These are phyloP conservation scores for Bhutanitis thaidina DNA, from an alignment of 2,888 invertebrate genomes.

Conservation along the genomic window DNA sequence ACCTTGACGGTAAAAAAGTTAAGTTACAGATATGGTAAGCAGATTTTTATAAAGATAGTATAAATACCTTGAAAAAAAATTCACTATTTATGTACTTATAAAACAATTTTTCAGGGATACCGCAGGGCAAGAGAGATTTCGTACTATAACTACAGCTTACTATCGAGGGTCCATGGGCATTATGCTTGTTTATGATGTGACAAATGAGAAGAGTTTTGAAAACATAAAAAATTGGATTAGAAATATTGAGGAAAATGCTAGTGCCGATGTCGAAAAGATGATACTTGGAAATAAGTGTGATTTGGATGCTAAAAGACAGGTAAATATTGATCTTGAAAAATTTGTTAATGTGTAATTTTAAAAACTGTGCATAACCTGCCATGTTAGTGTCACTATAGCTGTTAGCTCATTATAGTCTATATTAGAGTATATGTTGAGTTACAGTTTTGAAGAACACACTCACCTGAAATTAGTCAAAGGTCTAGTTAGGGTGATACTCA, in stretches of 20 bases:
- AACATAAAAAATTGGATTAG: slow-evolving; percentile 99
- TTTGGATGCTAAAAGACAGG: slow-evolving; percentile 95
- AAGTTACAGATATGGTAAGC: slow-evolving; percentile 99
- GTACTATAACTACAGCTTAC: slow-evolving; percentile 99
- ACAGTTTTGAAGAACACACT: too few species aligned
- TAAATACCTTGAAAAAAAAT: not conserved
- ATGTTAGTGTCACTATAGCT: not conserved
- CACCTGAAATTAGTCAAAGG: too few species aligned
- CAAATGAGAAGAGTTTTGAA: slow-evolving; percentile 99
- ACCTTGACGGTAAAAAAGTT: slow-evolving; percentile 98
- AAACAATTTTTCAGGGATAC: slow-evolving; percentile 88
- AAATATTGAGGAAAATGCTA: slow-evolving; percentile 99
- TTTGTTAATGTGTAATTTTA: not conserved
- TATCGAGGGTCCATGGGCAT: slow-evolving; percentile 99
- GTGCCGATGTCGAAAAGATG: slow-evolving; percentile 99
- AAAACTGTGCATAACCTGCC: not conserved
- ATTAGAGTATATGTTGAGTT: too few species aligned
- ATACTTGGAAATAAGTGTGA: slow-evolving; percentile 99
- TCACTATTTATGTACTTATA: slow-evolving; percentile 20
- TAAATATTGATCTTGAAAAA: slow-evolving; percentile 36
- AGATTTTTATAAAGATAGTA: slow-evolving; percentile 24
- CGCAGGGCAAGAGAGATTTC: slow-evolving; percentile 98
- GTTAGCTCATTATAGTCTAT: too few species aligned
- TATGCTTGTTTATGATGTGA: slow-evolving; percentile 99
- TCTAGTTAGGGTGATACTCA: too few species aligned